Conservation (phyloP, 2,888 invertebrate species). For the Entomobrya multifasciata region DNA sequence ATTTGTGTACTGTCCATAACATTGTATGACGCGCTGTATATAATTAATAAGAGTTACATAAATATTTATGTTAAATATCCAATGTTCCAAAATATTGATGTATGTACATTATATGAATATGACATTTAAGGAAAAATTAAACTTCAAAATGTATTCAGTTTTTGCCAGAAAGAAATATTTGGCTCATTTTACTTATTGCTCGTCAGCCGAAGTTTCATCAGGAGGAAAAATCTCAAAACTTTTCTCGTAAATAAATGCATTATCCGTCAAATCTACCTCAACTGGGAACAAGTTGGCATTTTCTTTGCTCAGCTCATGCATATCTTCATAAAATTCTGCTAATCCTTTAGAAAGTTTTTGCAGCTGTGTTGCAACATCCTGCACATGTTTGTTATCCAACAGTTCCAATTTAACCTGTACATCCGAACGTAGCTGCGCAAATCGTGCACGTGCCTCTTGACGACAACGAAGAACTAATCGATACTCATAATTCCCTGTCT, state of each 20-base stretch:
- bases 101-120: too few species aligned
- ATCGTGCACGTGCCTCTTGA: slow-evolving; percentile 93
- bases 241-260: slow-evolving; percentile 93
- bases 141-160: too few species aligned
- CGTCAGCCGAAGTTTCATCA: slow-evolving; percentile 73
- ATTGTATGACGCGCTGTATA: too few species aligned
- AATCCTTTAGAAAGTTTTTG: slow-evolving; percentile 92
- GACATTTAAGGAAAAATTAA: too few species aligned
- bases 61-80: not conserved
- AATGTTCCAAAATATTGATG: not conserved
- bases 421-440: slow-evolving; percentile 92
- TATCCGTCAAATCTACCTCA: slow-evolving; percentile 95
- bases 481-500: slow-evolving; percentile 99
- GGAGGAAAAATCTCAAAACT: slow-evolving; percentile 77
- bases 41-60: not conserved
- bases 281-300: slow-evolving; percentile 93
- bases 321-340: slow-evolving; percentile 88
- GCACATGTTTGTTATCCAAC: slow-evolving; percentile 98
- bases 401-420: slow-evolving; percentile 98
- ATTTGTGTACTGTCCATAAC: slow-evolving; percentile 38
- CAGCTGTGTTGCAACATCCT: slow-evolving; percentile 94
- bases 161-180: too few species aligned
- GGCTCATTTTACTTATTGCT: slow-evolving; percentile 21
- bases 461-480: slow-evolving; percentile 96
- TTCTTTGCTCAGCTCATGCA: slow-evolving; percentile 87